These are phyloP conservation scores for Fratercula arctica DNA, from an alignment of 2,797 vertebrate species.

Conservation along the genomic window DNA sequence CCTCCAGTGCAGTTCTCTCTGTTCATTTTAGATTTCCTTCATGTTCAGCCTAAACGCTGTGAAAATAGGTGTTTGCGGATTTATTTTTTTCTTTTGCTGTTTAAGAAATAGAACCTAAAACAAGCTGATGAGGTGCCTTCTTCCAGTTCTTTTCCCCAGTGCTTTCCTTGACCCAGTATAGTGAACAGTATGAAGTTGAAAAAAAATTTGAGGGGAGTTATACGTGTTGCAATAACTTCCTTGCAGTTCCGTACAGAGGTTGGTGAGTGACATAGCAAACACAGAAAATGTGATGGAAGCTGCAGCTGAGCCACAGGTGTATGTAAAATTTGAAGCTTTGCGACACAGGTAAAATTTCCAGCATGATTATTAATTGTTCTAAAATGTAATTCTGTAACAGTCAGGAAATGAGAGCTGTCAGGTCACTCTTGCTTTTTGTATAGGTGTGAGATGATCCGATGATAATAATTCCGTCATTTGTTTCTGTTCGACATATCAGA, in stretches of 20 bases:
- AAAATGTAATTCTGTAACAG: background rate
- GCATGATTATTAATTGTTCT: background rate
- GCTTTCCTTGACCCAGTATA: background rate
- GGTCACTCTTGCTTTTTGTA: background rate
- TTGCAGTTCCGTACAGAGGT: conserved; percentile 61
- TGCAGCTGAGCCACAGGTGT: conserved; percentile 78
- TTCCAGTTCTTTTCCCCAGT: background rate
- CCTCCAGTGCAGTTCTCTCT: background rate
- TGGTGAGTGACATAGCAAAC: conserved; percentile 80
- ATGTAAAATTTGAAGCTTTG: conserved; percentile 82
- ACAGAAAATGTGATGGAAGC: conserved; percentile 83
- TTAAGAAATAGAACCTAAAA: background rate
- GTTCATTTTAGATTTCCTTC: background rate
- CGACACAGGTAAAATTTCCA: conserved; percentile 77
- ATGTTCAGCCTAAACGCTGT: background rate
- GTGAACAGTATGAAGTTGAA: background rate
- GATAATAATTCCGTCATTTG: background rate
- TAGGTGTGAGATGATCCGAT: background rate
- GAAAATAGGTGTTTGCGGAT: background rate
- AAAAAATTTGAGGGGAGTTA: background rate
- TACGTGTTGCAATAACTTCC: background rate
- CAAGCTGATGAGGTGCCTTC: background rate
- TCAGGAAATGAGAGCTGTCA: background rate
- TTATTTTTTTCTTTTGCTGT: background rate
- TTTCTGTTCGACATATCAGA: background rate